Percentiles rank a stretch among this genome's conserved stretches.
Evolutionary conservation across 2,797 vertebrate species (phyloP).

Genomic region (Cyclura pinguis): DNA sequence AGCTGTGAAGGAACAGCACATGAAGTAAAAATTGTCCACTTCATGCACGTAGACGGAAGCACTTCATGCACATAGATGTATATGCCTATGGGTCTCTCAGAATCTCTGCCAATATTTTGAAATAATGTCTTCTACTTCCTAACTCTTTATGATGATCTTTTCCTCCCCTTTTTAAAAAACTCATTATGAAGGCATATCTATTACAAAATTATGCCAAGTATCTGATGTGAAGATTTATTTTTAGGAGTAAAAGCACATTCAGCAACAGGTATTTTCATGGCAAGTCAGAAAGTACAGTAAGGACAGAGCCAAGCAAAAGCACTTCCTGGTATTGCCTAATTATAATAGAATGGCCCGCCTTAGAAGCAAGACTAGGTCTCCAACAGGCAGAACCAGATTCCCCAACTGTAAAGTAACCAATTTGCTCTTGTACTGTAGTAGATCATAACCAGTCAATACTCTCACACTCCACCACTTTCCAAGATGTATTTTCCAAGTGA

Average conservation of each 20-base stretch:
- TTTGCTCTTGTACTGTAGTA: slow-evolving; percentile 54
- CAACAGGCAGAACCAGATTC: slow-evolving; percentile 85
- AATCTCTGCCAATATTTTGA: background rate
- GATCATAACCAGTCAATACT: slow-evolving; percentile 63
- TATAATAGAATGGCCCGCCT: slow-evolving; percentile 72
- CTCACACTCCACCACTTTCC: slow-evolving; percentile 49
- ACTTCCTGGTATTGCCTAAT: slow-evolving; percentile 74
- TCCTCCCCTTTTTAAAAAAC: background rate
- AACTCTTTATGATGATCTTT: background rate
- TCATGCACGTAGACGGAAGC: background rate
- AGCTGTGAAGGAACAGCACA: background rate
- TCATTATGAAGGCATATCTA: background rate
- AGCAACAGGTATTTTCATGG: slow-evolving; percentile 24
- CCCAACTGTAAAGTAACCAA: slow-evolving; percentile 78
- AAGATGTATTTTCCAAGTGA: slow-evolving; percentile 42
- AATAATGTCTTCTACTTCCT: background rate
- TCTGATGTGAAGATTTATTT: background rate
- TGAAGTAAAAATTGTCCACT: background rate
- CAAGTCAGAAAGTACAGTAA: slow-evolving; percentile 21
- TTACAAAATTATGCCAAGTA: background rate
- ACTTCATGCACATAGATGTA: background rate
- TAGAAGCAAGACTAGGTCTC: slow-evolving; percentile 79
- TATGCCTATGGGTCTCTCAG: background rate
- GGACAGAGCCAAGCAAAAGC: slow-evolving; percentile 60
- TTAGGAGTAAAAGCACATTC: background rate